These are phyloP conservation scores for Hydrozoanthus tunicans DNA, from an alignment of 64 coral and sea anemone species.

Conservation along the genomic window DNA sequence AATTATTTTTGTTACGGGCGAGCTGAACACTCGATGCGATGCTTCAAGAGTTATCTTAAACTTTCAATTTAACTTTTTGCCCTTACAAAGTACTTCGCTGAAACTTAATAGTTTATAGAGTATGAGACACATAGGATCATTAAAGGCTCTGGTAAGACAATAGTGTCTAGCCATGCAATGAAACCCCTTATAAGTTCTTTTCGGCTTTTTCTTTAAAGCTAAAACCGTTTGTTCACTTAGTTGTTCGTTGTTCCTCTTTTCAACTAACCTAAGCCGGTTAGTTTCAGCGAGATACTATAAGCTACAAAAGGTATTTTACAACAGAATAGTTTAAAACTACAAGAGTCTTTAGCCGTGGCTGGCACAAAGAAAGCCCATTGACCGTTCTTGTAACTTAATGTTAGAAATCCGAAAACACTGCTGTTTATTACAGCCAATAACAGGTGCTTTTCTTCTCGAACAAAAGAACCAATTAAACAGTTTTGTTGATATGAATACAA, in stretches of 20 bases:
- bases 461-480: slow-evolving; percentile 22
- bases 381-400: background rate
- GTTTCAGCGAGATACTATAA: background rate
- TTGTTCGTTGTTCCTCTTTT: background rate
- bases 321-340: background rate
- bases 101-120: too few relatives aligned
- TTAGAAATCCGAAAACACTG: background rate
- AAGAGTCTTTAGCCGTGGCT: slow-evolving; percentile 12
- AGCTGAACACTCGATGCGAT: too few relatives aligned
- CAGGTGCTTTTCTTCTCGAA: slow-evolving; percentile 6
- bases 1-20: too few relatives aligned
- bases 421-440: background rate
- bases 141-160: too few relatives aligned
- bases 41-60: too few relatives aligned
- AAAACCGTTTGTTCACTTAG: background rate
- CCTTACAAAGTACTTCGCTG: too few relatives aligned
- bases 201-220: too few relatives aligned
- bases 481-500: slow-evolving; percentile 23
- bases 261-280: background rate
- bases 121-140: too few relatives aligned
- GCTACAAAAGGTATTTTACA: background rate
- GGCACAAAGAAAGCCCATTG: background rate
- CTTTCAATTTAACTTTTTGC: too few relatives aligned
- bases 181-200: too few relatives aligned
- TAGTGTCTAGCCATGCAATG: too few relatives aligned